These are phyloP conservation scores for Thera obeliscata DNA, from an alignment of 2,888 invertebrate species.

Conservation along the genomic window DNA sequence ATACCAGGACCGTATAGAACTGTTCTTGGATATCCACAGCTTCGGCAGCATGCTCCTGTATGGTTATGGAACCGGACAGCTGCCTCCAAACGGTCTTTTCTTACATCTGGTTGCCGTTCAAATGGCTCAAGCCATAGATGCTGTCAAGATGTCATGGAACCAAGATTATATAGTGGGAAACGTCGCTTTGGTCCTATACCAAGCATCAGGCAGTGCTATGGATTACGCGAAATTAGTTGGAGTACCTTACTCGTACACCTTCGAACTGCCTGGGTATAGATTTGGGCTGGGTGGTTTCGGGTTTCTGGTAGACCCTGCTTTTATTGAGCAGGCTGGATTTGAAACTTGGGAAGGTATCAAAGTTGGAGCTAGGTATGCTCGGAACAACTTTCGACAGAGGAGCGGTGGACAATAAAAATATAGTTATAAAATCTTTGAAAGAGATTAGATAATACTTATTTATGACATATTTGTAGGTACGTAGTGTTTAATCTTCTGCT, in stretches of 20 bases:
- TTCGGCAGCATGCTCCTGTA: constrained; percentile 88
- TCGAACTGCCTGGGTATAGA: constrained; percentile 84
- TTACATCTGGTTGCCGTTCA: constrained; percentile 71
- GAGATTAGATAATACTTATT: too few species aligned
- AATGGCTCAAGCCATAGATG: constrained; percentile 74
- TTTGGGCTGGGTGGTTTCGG: constrained; percentile 61
- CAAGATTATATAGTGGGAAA: constrained; percentile 80
- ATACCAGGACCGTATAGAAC: constrained; percentile 77
- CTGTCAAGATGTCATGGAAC: constrained; percentile 69
- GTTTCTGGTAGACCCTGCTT: constrained; percentile 82
- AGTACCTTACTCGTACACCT: constrained; percentile 84
- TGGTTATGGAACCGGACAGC: constrained; percentile 80
- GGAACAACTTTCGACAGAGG: constrained; percentile 46
- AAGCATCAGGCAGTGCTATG: constrained; percentile 86
- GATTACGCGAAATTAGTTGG: constrained; percentile 85
- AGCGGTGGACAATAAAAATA: constrained; percentile 4
- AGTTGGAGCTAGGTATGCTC: constrained; percentile 67
- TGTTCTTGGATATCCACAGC: constrained; percentile 90
- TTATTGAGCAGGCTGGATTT: constrained; percentile 82
- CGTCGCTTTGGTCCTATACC: constrained; percentile 75
- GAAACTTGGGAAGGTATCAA: constrained; percentile 86
- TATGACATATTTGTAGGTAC: too few species aligned
- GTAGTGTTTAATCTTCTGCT: too few species aligned
- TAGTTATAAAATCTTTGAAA: not conserved
- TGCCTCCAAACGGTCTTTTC: constrained; percentile 70